Base-by-base conservation (phyloP, 2,797 vertebrate species). In the Sandelia bainsii region DNA sequence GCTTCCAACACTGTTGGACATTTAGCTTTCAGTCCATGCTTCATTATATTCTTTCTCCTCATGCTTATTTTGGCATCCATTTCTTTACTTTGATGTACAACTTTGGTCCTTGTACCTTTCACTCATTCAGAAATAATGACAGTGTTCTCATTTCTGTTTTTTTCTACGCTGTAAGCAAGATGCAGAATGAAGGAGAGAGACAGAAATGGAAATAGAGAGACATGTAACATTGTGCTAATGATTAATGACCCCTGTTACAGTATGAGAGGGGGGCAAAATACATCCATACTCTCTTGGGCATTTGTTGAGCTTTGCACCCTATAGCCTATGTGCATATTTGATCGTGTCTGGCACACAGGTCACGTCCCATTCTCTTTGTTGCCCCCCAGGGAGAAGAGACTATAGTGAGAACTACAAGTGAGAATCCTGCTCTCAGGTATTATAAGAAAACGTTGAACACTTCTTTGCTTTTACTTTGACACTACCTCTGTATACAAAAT, bases 301-400 rank as follows among this genome's bases (percentile, higher is more conserved):
- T 79, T 77, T 54, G 52, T 77, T 59, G 37, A 37, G 22, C 37
- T 65, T 34, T 71, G 54, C 14, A 54, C 65, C 48, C 1, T 2
- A n/a, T 75, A 9, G 27, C 45, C 39, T 2, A 9, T 59, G 39
- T 69, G 37, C 27, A 7, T 19, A 6, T 72, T 72, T 79, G 52
- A 78, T 64, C 8, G 9, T 59, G 57, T 52, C 58, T 81, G 62
- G 81, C 70, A 80, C 66, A 53, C 10, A 8, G 75, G 60, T 80
- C 75, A 66, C n/a, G 4, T 75, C 69, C 57, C 25, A 20, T 77
- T 64, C 52, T 73, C 49, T 80, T 37, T 75, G 20, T 69, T 62
- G 45, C 14, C 66, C 45, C 23, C 13, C 14, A 49, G 62, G 65
- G 2, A 62, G 14, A 58, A 59, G 34, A 78, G 17, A 62, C 58